phyloP scores from a whole-genome alignment of 2,113 vertebrate species.

The Pterocles burchelli region DNA sequence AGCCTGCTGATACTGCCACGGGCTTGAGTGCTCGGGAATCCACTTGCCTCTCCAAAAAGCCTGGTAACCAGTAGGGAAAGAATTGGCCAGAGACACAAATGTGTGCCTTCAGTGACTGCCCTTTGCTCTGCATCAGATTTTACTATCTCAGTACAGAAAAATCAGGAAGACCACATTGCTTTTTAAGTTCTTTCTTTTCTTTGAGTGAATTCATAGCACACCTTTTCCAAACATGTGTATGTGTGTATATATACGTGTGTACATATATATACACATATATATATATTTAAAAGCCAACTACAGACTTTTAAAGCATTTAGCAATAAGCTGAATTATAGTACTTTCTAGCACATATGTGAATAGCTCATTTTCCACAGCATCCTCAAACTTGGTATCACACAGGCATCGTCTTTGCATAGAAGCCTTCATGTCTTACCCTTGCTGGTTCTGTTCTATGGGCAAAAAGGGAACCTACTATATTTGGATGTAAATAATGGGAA shows the following conservation, averaged over 20 bases:
- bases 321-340: slow-evolving; percentile 69
- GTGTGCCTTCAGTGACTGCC: not conserved
- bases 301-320: slow-evolving; percentile 68
- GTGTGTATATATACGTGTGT: not conserved
- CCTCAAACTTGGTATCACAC: not conserved
- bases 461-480: not conserved
- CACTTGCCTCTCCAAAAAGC: not conserved
- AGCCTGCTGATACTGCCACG: not conserved
- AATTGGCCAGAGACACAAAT: not conserved
- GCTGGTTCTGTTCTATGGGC: not conserved
- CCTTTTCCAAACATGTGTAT: slow-evolving; percentile 28
- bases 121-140: slow-evolving; percentile 21
- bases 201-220: slow-evolving; percentile 44
- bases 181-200: not conserved
- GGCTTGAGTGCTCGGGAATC: not conserved
- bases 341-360: slow-evolving; percentile 61
- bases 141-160: not conserved
- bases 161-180: not conserved
- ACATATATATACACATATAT: not conserved
- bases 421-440: not conserved
- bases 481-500: slow-evolving; percentile 51
- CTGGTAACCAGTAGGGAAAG: not conserved
- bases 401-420: not conserved
- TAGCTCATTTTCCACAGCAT: slow-evolving; percentile 40
- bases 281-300: slow-evolving; percentile 22